Evolutionary conservation across 2,888 invertebrate species (phyloP), one percentile per base, ranked within the genome.

Genomic region (Camponotus fellah): DNA sequence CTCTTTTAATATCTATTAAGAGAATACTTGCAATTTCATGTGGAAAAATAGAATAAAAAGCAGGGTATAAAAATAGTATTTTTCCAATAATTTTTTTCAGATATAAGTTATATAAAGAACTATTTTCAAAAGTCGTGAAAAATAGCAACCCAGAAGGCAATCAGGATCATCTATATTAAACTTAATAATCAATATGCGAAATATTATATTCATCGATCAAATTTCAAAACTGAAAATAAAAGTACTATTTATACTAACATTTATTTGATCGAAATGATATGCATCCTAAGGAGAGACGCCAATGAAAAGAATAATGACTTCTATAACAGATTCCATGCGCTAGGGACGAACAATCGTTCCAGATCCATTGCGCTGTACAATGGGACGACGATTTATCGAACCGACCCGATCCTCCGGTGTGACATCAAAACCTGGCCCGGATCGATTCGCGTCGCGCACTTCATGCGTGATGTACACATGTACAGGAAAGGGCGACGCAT

Each of bases 341-440:
- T 83, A 89, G 85, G 87, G 85, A 87, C 91, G 91, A 88, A 91
- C 90, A 90, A 91, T 91, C 89, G 88, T 87, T 85, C 87, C 68
- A 84, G 85, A 90, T 91, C 86, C 87, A 88, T 87, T 86, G 84
- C 43, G 65, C 60, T 53, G 83, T 83, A 91, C 91, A 91, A 91
- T 91, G 79, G 86, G 21, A n/a, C 64, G 83, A 83, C 83, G 86
- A 91, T 91, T 90, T 88, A 91, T 91, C 89, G 89, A 88, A 83
- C 81, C 83, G 49, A 14, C n/a, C 82, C 82, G 83, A 85, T 86
- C 82, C 83, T 82, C 75, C 49, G 21, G 75, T 76, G 76, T 69
- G 84, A 89, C 81, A 82, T 88, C 86, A 79, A 86, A 90, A 90
- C 84, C 87, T 86, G 85, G 69, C 85, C 58, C 43, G 26, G 87